Percentiles rank a stretch among this genome's conserved stretches.
Conservation (phyloP, 1,140 invertebrate species). For the Drosophila punjabiensis region DNA sequence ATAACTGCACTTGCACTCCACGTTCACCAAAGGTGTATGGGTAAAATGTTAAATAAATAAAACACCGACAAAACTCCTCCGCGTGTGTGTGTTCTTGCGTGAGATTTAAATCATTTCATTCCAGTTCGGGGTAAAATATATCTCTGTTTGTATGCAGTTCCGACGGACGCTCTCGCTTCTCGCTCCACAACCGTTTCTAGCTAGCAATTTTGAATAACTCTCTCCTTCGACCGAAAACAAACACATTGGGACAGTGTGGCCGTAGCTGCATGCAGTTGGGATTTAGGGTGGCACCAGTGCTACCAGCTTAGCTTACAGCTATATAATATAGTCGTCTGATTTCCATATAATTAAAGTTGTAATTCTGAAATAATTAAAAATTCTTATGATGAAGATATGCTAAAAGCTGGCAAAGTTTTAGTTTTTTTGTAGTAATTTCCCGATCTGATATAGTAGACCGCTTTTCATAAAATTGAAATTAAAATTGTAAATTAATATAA, state of each 20-base stretch:
- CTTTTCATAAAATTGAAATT: too few species aligned
- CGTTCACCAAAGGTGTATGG: neutral
- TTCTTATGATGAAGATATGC: too few species aligned
- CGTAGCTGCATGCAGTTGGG: neutral
- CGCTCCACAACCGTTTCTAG: neutral
- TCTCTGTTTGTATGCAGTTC: conserved; percentile 32
- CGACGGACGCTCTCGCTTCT: neutral
- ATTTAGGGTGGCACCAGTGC: neutral
- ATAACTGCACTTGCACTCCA: conserved; percentile 51
- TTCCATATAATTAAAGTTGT: too few species aligned
- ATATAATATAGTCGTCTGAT: too few species aligned
- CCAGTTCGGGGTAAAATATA: conserved; percentile 4
- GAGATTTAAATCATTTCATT: conserved; percentile 24
- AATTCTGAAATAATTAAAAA: too few species aligned
- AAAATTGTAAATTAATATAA: too few species aligned
- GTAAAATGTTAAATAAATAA: conserved; percentile 11
- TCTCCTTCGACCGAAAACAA: conserved; percentile 2
- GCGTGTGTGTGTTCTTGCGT: neutral
- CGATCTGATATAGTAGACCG: too few species aligned
- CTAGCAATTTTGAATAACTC: conserved; percentile 1
- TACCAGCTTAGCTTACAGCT: neutral
- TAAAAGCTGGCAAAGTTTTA: too few species aligned
- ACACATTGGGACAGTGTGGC: neutral
- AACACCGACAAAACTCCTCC: conserved; percentile 11
- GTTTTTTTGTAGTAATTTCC: too few species aligned